These are phyloP conservation scores for Ochlodes sylvanus DNA, from an alignment of 2,888 invertebrate genomes.

Conservation along the genomic window DNA sequence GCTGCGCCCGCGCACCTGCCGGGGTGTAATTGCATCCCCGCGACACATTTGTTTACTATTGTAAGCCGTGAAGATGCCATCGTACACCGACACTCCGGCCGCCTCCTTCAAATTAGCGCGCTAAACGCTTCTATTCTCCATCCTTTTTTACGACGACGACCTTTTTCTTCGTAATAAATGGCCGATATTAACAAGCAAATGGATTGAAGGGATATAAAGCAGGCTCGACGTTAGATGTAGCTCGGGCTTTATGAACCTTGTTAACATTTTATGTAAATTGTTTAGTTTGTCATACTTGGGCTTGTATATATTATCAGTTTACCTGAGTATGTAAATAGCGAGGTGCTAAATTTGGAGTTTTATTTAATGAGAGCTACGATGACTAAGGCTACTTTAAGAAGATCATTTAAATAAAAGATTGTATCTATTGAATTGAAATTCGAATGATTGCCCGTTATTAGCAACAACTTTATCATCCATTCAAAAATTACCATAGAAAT, in stretches of 20 bases:
- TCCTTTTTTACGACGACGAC: constrained; percentile 45
- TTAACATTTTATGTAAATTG: constrained; percentile 23
- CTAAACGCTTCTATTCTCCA: constrained; percentile 54
- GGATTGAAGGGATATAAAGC: constrained; percentile 32
- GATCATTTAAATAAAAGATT: background rate
- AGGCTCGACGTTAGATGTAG: constrained; percentile 38
- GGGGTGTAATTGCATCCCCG: constrained; percentile 73
- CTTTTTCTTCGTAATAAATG: constrained; percentile 33
- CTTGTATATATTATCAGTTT: constrained; percentile 17
- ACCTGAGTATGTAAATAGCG: background rate
- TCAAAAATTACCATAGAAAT: background rate
- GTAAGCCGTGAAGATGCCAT: constrained; percentile 84
- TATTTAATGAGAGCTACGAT: constrained; percentile 1
- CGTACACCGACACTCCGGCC: constrained; percentile 67
- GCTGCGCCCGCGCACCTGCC: constrained; percentile 47
- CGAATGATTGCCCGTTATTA: background rate
- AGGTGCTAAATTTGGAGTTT: background rate
- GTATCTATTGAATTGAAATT: background rate
- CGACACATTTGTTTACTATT: constrained; percentile 84
- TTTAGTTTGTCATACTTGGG: constrained; percentile 12
- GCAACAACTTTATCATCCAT: background rate
- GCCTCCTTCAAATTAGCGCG: constrained; percentile 78
- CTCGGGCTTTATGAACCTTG: constrained; percentile 18
- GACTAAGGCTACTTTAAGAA: background rate
- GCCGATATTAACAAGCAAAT: constrained; percentile 24